Evolutionary conservation across 2,113 vertebrate species (phyloP).

Genomic region (Myrmecophaga tridactyla): DNA sequence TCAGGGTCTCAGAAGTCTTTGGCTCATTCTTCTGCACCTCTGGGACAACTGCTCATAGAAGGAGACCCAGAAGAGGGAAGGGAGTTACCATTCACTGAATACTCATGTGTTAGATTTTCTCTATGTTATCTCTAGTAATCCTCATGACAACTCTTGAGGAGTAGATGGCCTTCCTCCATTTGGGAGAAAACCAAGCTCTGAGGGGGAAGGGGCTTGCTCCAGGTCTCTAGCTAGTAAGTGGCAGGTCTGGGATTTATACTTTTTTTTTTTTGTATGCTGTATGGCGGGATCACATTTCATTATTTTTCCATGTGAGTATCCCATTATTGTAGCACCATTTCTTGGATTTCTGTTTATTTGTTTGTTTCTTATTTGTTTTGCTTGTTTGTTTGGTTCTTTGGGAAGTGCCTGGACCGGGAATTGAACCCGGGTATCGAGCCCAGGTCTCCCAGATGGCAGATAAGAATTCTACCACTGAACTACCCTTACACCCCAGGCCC

Average conservation of each 20-base stretch:
- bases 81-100: background rate
- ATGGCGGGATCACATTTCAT: no score
- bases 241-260: background rate
- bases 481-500: no score
- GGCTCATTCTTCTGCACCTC: background rate
- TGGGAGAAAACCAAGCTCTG: background rate
- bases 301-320: no score
- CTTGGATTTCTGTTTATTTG: no score
- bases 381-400: no score
- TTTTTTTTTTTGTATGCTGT: no score
- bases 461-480: no score
- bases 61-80: background rate
- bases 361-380: no score
- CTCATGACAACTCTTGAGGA: background rate
- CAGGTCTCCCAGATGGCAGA: no score
- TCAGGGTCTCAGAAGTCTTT: background rate
- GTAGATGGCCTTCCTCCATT: background rate
- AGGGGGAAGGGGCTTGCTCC: background rate
- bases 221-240: background rate
- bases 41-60: background rate
- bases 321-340: no score
- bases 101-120: background rate
- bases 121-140: background rate
- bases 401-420: no score
- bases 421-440: no score